Evolutionary conservation across 1,140 invertebrate species (phyloP), one percentile per base, ranked within the genome.

Genomic region (Psix sp.): DNA sequence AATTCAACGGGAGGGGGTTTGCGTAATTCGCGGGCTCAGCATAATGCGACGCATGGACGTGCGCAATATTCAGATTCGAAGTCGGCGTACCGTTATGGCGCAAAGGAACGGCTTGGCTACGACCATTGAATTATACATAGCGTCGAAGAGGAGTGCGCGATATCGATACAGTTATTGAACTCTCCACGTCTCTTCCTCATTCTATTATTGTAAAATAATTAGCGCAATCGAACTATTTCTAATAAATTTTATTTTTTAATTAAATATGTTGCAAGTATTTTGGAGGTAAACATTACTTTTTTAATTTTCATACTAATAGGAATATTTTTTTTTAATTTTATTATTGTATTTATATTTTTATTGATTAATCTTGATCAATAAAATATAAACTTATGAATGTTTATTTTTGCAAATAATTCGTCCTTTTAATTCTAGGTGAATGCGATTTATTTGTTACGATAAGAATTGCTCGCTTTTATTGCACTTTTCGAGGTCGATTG

Each of bases 111-210:
- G 39, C 33, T 66, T 46, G 48, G 40, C 13, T 67, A 72, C 66
- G 54, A 71, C 46, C 56, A 67, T 63, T 71, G 74, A 76, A 76
- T 75, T 75, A 75, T 75, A 70, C 65, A 75, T 60, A 26, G 48
- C 39, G 15, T 43, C 51, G 46, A 57, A 16, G 11, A 62, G 51
- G 38, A 72, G 54, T 72, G 68, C 40, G 52, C 54, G 65, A 54
- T 57, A 74, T 74, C 70, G 46, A 54, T 77, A 77, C 65, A 70
- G 74, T 76, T 72, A 76, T 73, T 63, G 74, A 73, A 60, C 68
- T 76, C 48, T n/a, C n/a, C n/a, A 42, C 31, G 40, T 4, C 43
- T 67, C 67, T 68, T 75, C 73, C 73, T 70, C 73, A 45, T 75
- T 75, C 73, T 75, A 49, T 75, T 38, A 75, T 70, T 46, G 24